A percentile compares a stretch with the other conserved stretches of the same genome.
phyloP scores from a whole-genome alignment of 1,140 invertebrate genomes.

The Drosophila nigrodunni region DNA sequence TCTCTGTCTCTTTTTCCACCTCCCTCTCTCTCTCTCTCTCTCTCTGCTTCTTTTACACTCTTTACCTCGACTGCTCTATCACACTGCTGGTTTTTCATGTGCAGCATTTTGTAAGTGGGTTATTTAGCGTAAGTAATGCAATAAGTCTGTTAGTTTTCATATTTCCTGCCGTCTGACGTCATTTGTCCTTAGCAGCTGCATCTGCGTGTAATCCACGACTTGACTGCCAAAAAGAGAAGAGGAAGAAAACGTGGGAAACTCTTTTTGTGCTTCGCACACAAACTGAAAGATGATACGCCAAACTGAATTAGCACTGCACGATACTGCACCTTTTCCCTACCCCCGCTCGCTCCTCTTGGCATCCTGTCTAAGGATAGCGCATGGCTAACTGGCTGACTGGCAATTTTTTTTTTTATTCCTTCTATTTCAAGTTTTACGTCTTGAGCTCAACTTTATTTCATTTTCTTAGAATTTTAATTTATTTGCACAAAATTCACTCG shows the following conservation, averaged over 20 bases:
- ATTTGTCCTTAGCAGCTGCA: conserved; percentile 31
- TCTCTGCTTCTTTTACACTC: background rate
- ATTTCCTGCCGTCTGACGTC: conserved; percentile 56
- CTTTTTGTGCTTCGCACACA: conserved; percentile 34
- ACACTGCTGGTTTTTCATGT: conserved; percentile 29
- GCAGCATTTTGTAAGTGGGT: conserved; percentile 77
- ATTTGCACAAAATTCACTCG: conserved; percentile 31
- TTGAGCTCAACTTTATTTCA: conserved; percentile 39
- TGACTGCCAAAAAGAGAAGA: conserved; percentile 27
- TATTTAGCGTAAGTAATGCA: conserved; percentile 82
- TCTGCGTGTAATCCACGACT: conserved; percentile 58
- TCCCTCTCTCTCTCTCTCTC: background rate
- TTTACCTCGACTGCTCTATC: background rate
- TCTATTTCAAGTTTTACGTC: background rate
- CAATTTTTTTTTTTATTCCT: conserved; percentile 1
- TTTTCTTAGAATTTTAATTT: conserved; percentile 46
- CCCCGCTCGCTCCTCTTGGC: background rate
- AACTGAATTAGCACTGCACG: conserved; percentile 65
- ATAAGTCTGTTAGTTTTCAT: conserved; percentile 76
- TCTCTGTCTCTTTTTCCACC: background rate
- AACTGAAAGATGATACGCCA: conserved; percentile 63
- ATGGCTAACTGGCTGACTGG: conserved; percentile 15
- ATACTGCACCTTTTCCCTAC: conserved; percentile 18
- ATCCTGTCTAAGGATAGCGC: background rate
- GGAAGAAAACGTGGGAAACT: conserved; percentile 25